Conservation (phyloP, 2,888 invertebrate genomes). For the Halictus quadricinctus region DNA sequence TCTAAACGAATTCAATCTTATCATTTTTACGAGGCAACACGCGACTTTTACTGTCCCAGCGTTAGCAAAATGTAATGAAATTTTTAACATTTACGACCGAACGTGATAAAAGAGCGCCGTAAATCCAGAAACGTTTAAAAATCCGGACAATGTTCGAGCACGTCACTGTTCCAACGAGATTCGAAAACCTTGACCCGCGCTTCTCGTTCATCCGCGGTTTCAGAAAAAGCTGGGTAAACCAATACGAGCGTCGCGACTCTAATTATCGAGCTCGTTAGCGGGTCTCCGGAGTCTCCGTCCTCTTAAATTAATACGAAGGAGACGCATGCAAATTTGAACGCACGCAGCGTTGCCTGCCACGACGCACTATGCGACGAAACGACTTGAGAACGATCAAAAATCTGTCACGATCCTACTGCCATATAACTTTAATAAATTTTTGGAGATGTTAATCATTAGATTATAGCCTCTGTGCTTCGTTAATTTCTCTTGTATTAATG, state of each 20-base stretch:
- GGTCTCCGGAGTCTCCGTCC: conserved; percentile 3
- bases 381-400: not conserved
- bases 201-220: not conserved
- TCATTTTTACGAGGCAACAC: too few species aligned
- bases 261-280: conserved; percentile 32
- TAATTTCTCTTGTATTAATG: too few species aligned
- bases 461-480: not conserved
- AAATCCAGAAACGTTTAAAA: not conserved
- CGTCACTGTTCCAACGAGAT: not conserved
- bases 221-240: not conserved
- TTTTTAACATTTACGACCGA: not conserved
- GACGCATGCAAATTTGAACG: not conserved
- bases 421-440: too few species aligned
- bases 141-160: not conserved
- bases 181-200: conserved; percentile 1
- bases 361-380: too few species aligned
- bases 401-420: not conserved
- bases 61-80: too few species aligned
- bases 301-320: conserved; percentile 16
- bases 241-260: not conserved
- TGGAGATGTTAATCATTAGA: too few species aligned
- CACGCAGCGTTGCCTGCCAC: not conserved
- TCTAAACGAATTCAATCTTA: too few species aligned
- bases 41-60: too few species aligned
- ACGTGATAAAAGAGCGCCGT: not conserved